Base-by-base conservation (phyloP, 1,140 invertebrate genomes). In the Hesperophylax magnus region DNA sequence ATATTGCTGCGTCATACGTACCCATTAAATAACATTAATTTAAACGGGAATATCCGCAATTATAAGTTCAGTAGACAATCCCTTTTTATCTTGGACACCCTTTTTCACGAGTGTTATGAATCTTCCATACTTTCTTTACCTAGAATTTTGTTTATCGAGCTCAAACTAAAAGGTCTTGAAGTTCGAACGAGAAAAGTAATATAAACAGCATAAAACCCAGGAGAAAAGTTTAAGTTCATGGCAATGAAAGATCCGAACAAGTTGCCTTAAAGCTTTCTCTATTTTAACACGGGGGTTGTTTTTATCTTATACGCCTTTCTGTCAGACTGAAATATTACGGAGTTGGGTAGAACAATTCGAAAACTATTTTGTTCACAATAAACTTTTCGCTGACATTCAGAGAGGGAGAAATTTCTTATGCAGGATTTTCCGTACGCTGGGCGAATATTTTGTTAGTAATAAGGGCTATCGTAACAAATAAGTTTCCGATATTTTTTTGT, bases 331-430 rank as follows among this genome's bases (percentile, higher is more conserved):
- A 14, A 69, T 39, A 39, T 47, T 18, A n/a, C 11, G 31, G 65
- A 69, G 65, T 39, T 15, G 60, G 52, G 78, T 52, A 18, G 39
- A 83, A 83, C 75, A 83, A 83, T 83, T 83, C 60, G 39, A 52
- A 65, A 80, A 83, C 74, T 80, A 83, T 80, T 80, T 83, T 79
- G 77, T 83, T 80, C 82, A 39, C 81, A 82, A 83, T 83, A 80
- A 83, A 83, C 31, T 83, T 83, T 83, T 78, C 63, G 76, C 78
- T 72, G 81, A 80, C 81, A 60, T 77, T 65, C 52, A 61, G 20
- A 39, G 61, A 72, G 78, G 77, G 77, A 56, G 60, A 20, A 63
- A 65, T 77, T 65, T 63, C 39, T 53, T 77, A 77, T 65, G 75
- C 75, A 65, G 34, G 39, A 61, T 77, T 77, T 77, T 60, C 56